These are phyloP conservation scores for Cotesia congregata DNA, from an alignment of 2,888 invertebrate species.

Conservation along the genomic window DNA sequence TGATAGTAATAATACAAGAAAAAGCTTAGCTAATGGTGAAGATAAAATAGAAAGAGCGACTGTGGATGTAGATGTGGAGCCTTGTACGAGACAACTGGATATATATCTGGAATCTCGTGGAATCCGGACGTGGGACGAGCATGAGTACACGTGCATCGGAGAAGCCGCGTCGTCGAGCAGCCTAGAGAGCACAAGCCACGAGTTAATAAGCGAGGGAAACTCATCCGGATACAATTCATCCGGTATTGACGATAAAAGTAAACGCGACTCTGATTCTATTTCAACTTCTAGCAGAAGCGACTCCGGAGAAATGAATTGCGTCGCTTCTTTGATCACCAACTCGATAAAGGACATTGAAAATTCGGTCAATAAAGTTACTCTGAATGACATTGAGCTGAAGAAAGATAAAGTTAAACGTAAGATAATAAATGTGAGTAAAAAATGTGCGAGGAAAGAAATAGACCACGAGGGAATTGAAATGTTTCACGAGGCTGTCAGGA, in stretches of 20 bases:
- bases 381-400: not conserved
- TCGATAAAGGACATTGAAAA: slow-evolving; percentile 18
- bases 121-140: slow-evolving; percentile 35
- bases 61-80: not conserved
- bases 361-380: not conserved
- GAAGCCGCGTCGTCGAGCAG: slow-evolving; percentile 37
- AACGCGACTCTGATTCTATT: slow-evolving; percentile 27
- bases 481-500: slow-evolving; percentile 61
- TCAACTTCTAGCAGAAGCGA: slow-evolving; percentile 28
- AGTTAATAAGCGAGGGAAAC: slow-evolving; percentile 35
- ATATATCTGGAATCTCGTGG: slow-evolving; percentile 34
- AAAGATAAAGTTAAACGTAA: not conserved
- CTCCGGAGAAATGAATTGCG: slow-evolving; percentile 26
- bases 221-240: slow-evolving; percentile 38
- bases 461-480: slow-evolving; percentile 40
- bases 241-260: slow-evolving; percentile 32
- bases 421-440: not conserved
- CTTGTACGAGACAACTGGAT: slow-evolving; percentile 29
- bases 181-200: slow-evolving; percentile 28
- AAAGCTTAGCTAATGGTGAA: not conserved
- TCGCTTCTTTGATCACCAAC: not conserved
- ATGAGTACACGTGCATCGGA: slow-evolving; percentile 35
- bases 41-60: not conserved
- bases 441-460: not conserved
- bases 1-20: no score